A percentile compares a stretch with the other conserved stretches of the same genome.
Conservation (phyloP, 2,888 invertebrate genomes). For the Thumatha senex region DNA sequence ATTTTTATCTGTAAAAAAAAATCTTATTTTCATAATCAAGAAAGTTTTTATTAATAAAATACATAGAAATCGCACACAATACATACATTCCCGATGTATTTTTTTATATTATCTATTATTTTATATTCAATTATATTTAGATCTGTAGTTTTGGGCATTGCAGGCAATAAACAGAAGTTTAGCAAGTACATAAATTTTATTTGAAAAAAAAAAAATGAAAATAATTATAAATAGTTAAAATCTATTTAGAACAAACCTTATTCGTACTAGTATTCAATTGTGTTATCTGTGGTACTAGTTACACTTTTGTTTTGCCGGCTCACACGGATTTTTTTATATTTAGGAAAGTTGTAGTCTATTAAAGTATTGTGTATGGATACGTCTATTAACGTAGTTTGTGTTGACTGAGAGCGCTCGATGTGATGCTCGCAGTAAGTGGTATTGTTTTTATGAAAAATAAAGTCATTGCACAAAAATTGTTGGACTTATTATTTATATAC, state of each 20-base stretch:
- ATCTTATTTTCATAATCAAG: too few relatives aligned
- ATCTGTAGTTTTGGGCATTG: constrained; percentile 47
- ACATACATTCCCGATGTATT: constrained; percentile 63
- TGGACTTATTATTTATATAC: background rate
- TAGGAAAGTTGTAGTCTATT: constrained; percentile 21
- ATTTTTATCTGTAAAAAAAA: constrained; percentile 26
- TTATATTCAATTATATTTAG: constrained; percentile 34
- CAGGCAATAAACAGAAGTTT: constrained; percentile 10
- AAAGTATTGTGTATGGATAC: constrained; percentile 19
- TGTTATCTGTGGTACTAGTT: background rate
- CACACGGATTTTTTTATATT: constrained; percentile 8
- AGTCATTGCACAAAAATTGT: constrained; percentile 66
- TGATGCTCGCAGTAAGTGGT: constrained; percentile 63
- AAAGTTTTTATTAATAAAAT: too few relatives aligned
- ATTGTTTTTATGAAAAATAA: constrained; percentile 69
- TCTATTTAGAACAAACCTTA: too few relatives aligned
- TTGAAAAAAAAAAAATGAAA: too few relatives aligned
- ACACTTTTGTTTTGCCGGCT: constrained; percentile 15
- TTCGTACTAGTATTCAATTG: background rate
- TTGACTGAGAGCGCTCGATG: constrained; percentile 39
- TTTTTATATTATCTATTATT: constrained; percentile 48
- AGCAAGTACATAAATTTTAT: too few relatives aligned
- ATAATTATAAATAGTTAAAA: too few relatives aligned
- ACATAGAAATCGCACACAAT: constrained; percentile 27
- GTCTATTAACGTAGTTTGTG: constrained; percentile 34